phyloP scores from a whole-genome alignment of 2,797 vertebrate genomes.

The Capromys pilorides region DNA sequence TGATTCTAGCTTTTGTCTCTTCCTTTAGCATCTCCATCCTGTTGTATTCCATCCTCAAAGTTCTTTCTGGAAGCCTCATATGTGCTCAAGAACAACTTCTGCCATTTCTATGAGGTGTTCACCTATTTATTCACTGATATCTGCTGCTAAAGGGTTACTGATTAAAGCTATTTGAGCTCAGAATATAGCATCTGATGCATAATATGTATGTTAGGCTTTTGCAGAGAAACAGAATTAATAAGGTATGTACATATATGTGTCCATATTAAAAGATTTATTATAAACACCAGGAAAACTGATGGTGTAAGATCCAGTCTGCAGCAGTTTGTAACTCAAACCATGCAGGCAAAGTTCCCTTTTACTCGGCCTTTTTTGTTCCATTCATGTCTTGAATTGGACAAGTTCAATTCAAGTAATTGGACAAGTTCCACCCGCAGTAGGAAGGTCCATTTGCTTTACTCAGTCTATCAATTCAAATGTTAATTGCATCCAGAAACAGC shows the following conservation, averaged over 20 bases:
- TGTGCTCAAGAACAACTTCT: background rate
- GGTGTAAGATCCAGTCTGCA: background rate
- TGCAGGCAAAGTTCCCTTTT: background rate
- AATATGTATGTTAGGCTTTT: background rate
- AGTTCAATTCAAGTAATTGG: background rate
- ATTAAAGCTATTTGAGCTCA: background rate
- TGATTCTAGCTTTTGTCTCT: background rate
- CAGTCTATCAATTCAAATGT: background rate
- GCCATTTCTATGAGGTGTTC: background rate
- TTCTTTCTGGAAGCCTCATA: background rate
- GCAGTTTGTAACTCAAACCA: background rate
- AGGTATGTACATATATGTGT: background rate
- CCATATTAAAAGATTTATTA: background rate
- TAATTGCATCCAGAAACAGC: background rate
- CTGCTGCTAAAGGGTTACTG: background rate
- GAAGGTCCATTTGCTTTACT: background rate
- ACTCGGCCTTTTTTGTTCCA: background rate
- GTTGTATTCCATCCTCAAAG: background rate
- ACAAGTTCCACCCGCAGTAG: background rate
- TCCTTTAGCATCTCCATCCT: conserved; percentile 16
- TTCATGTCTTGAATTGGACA: background rate
- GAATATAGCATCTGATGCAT: background rate
- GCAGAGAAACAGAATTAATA: background rate
- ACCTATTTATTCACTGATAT: background rate
- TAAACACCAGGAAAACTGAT: background rate